Evolutionary conservation across 2,888 invertebrate genomes (phyloP), one percentile per base, ranked within the genome.

Genomic region (Rhagophthalmus giganteus): DNA sequence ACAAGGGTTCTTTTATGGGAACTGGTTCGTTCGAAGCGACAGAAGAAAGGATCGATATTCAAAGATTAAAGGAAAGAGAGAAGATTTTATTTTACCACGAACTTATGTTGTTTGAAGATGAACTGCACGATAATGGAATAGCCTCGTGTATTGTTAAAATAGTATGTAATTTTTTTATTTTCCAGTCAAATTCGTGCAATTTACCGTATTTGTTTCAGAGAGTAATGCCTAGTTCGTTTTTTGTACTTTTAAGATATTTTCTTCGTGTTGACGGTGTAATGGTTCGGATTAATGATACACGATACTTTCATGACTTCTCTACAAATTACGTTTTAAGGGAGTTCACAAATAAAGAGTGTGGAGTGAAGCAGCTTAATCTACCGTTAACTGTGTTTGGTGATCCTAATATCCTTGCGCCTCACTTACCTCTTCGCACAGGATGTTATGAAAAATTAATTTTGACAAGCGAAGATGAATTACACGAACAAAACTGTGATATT

Each of bases 91-190:
- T 97, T 73, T 98, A 93, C 74, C 88, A 93, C 62, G 95, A 98
- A 72, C 77, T 98, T 20, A 88, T 91, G 46, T 77, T 99, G 25
- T 99, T 90, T 78, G 99, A 99, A 78, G 99, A 99, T 79, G 99
- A 99, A 74, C 76, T 99, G 33, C 97, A 97, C 70, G 99, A 99
- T 76, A 93, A 99, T 79, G 99, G 99, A 9, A 87, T 92, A 44
- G 92, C 98, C 1, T 86, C 89, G 39, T 82, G 88, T 63, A 88
- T 87, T 56, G 92, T 94, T 0, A 95, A 97, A 86, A 90, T 99
- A 78, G 95, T 95, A 79, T 84, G 85, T 79, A 13, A 4, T 38
- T 20, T 14, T 8, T 34, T 27, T 12, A 13, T 13, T 47, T 40
- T 16, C 33, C 25, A 16, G 11, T 16, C 9, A 37, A 11, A 15